Base-by-base conservation (phyloP, 2,797 vertebrate genomes). In the Eulemur rubriventer region DNA sequence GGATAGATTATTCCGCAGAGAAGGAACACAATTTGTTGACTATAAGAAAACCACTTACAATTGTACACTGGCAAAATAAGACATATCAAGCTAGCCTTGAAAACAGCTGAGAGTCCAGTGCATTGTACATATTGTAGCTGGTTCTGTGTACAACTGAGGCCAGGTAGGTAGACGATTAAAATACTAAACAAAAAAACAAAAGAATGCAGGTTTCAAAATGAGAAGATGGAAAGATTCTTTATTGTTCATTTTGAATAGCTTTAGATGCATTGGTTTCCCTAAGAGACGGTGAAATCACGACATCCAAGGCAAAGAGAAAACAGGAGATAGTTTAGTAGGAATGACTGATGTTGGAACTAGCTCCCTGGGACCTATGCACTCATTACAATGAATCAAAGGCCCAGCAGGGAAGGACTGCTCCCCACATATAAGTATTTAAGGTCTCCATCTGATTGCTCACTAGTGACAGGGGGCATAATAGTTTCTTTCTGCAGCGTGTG, bases 21-120 rank as follows among this genome's bases (percentile, higher is more conserved):
- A 89, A 95, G 12, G 5, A 96, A 9, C 65, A 91, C 14, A 30
- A 73, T 92, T 24, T 92, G 38, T 65, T 92, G 67, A 81, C 30
- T 69, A 86, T 4, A 92, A 28, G 75, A 89, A 96, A 97, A 84
- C 12, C 80, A 94, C 69, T 88, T 85, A 65, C 20, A 84, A 65
- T 20, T 50, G 13, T 78, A 63, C 41, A 43, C 28, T 63, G 35
- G 61, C 63, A 89, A 94, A 80, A 84, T 30, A 84, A 95, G 79
- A 69, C 7, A 13, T 41, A 79, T 3, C 22, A 28, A 35, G 46
- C 52, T 79, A 92, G 14, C 38, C 91, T 95, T 83, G 57, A 85
- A 90, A 86, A 92, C 35, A 83, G 48, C 20, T 24, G 67, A 35
- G 52, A 75, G 65, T 80, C 41, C 38, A 28, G 28, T 1, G 2